Conservation (phyloP, 2,113 vertebrate species). For the Carollia perspicillata region DNA sequence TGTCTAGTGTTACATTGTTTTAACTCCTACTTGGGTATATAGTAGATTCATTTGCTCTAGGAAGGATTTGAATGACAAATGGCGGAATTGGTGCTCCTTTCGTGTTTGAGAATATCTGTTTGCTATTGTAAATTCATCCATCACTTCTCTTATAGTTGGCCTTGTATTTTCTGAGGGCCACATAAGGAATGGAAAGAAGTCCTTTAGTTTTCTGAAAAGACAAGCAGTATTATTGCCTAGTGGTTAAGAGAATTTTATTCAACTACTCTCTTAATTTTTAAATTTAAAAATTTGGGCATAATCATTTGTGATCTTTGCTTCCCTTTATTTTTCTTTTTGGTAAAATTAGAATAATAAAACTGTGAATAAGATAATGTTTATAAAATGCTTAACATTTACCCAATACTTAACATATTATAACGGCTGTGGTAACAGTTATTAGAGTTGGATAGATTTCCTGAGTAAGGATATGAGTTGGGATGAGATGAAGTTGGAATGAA, state of each 20-base stretch:
- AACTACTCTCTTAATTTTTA: conserved; percentile 12
- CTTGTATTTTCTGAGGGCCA: not conserved
- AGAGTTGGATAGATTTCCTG: not conserved
- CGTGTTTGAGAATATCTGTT: conserved; percentile 28
- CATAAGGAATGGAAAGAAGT: not conserved
- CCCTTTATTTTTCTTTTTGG: conserved; percentile 8
- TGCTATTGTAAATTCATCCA: not conserved
- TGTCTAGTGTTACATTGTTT: not conserved
- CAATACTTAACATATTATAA: not conserved
- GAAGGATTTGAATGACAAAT: not conserved
- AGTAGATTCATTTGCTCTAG: not conserved
- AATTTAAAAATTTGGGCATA: not conserved
- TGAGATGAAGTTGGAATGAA: conserved; percentile 14
- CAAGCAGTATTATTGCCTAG: not conserved
- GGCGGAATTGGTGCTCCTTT: not conserved
- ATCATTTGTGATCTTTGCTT: not conserved
- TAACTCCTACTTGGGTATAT: not conserved
- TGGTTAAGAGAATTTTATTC: conserved; percentile 12
- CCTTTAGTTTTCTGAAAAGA: conserved; percentile 40
- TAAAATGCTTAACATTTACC: not conserved
- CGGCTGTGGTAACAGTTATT: not conserved
- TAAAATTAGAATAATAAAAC: conserved; percentile 35
- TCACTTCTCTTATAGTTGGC: not conserved
- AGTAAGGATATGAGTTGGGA: not conserved
- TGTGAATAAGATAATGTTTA: conserved; percentile 7